Percentiles rank a stretch among this genome's conserved stretches.
Evolutionary conservation across 2,888 invertebrate genomes (phyloP).

Genomic region (Plebejus anna): DNA sequence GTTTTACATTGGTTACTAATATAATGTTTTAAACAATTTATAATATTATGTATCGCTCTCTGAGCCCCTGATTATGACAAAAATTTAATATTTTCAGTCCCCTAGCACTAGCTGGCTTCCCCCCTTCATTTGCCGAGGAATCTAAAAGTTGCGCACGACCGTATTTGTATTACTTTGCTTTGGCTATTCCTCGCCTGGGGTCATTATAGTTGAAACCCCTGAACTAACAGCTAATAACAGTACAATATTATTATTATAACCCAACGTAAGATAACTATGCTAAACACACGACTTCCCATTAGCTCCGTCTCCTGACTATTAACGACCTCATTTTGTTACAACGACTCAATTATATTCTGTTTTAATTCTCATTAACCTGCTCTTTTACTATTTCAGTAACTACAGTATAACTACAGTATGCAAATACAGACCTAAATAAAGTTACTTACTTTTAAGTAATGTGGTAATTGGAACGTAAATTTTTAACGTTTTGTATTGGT

Average conservation of each 20-base stretch:
- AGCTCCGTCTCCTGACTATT: not conserved
- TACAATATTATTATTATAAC: not conserved
- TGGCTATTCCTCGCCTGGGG: not conserved
- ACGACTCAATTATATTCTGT: conserved; percentile 17
- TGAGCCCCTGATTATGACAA: too few species aligned
- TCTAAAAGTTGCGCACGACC: not conserved
- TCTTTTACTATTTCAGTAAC: not conserved
- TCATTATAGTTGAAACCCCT: not conserved
- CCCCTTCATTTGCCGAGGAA: too few species aligned
- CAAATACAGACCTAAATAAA: not conserved
- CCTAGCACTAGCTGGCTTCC: too few species aligned
- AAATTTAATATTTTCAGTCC: too few species aligned
- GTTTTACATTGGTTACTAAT: too few species aligned
- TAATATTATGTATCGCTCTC: too few species aligned
- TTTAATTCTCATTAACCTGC: conserved; percentile 5
- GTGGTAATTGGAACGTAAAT: not conserved
- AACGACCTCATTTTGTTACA: conserved; percentile 13
- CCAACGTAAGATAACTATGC: not conserved
- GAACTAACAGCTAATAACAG: not conserved
- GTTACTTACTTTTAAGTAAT: not conserved
- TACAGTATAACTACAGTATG: not conserved
- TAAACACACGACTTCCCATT: conserved; percentile 7
- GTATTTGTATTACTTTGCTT: not conserved
- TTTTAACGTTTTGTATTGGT: not conserved
- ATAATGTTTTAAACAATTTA: too few species aligned